Evolutionary conservation across 2,888 invertebrate species (phyloP).

Genomic region (Cacoxenus indagator): DNA sequence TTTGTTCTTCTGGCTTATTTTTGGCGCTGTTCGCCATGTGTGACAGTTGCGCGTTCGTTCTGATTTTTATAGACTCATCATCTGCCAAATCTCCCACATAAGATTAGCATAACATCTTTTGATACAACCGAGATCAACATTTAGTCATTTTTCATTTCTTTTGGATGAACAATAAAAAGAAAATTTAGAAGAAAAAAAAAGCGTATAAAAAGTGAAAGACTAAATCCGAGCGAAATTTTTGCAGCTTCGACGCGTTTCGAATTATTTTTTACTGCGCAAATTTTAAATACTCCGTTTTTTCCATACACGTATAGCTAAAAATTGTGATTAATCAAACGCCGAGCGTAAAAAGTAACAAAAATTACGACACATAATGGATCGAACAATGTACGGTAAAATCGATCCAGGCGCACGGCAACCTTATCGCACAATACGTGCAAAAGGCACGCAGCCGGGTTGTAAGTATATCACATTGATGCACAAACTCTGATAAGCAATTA

Average conservation of each 20-base stretch:
- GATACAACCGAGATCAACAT: conserved; percentile 7
- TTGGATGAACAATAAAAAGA: conserved; percentile 32
- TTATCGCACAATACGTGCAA: conserved; percentile 85
- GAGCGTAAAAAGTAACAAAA: not conserved
- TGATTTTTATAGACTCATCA: conserved; percentile 8
- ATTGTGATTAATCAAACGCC: too few relatives aligned
- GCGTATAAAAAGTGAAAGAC: not conserved
- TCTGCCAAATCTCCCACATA: conserved; percentile 1
- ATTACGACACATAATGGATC: conserved; percentile 76
- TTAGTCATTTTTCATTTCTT: conserved; percentile 21
- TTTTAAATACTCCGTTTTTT: too few relatives aligned
- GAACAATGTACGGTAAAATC: conserved; percentile 91
- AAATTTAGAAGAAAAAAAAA: not conserved
- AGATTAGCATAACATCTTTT: conserved; percentile 20
- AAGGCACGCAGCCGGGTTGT: conserved; percentile 89
- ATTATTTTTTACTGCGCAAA: not conserved
- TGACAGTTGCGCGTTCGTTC: not conserved
- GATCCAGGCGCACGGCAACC: conserved; percentile 88
- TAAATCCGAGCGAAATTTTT: not conserved
- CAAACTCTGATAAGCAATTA: not conserved
- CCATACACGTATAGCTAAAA: too few relatives aligned
- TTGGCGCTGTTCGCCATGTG: not conserved
- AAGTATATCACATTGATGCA: conserved; percentile 72
- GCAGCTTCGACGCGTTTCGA: not conserved
- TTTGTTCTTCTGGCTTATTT: too few relatives aligned